A percentile compares a stretch with the other conserved stretches of the same genome.
These are phyloP conservation scores for Eonycteris spelaea DNA, from an alignment of 2,113 vertebrate genomes.

Conservation along the genomic window DNA sequence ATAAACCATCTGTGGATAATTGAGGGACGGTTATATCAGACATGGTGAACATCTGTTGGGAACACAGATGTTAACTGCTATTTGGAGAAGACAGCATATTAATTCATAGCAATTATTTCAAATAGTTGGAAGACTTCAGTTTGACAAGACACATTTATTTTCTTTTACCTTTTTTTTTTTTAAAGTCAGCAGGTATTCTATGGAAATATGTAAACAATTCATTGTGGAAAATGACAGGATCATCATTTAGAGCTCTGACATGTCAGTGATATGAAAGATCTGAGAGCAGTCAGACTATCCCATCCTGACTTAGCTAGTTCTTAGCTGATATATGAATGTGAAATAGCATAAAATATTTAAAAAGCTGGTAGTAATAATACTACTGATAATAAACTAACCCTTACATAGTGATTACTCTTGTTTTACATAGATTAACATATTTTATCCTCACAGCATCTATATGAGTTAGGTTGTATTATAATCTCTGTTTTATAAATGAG, in stretches of 20 bases:
- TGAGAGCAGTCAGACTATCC: background rate
- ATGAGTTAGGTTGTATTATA: background rate
- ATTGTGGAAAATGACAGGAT: background rate
- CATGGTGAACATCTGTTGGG: background rate
- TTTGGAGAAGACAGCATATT: constrained; percentile 34
- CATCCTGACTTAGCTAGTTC: background rate
- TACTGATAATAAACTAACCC: background rate
- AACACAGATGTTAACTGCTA: constrained; percentile 39
- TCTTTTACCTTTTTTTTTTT: background rate
- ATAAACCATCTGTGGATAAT: constrained; percentile 1
- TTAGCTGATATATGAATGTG: background rate
- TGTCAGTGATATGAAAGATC: background rate
- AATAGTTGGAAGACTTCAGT: constrained; percentile 16
- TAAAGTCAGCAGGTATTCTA: background rate
- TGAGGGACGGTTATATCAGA: background rate
- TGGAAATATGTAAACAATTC: constrained; percentile 30
- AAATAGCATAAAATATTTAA: background rate
- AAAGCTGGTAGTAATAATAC: background rate
- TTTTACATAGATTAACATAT: background rate
- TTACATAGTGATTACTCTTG: background rate
- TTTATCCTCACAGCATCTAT: background rate
- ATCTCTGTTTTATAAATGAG: background rate
- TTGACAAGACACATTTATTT: constrained; percentile 49
- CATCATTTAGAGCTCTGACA: constrained; percentile 15
- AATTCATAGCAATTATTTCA: constrained; percentile 56